phyloP scores from a whole-genome alignment of 2,888 invertebrate genomes.

The Taenaris catops region DNA sequence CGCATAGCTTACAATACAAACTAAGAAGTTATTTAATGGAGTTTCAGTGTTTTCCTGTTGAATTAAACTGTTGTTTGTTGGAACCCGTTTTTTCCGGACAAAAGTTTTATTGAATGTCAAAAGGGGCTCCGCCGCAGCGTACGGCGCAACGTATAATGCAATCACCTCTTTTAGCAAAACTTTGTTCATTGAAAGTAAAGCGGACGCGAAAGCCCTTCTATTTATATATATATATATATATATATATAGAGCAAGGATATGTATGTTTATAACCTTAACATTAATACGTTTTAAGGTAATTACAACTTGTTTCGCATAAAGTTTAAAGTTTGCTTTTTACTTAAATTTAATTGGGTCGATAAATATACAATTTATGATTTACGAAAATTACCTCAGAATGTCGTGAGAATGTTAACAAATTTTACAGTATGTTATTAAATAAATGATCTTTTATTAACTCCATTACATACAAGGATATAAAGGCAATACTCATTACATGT shows the following conservation, averaged over 20 bases:
- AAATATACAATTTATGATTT: too few relatives aligned
- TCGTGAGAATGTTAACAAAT: too few relatives aligned
- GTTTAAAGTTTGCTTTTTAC: too few relatives aligned
- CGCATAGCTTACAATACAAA: conserved; percentile 11
- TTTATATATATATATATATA: conserved; percentile 4
- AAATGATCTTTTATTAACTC: too few relatives aligned
- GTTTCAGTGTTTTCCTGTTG: conserved; percentile 12
- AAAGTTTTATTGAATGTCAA: conserved; percentile 22
- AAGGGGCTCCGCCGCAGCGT: conserved; percentile 15
- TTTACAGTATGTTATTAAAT: too few relatives aligned
- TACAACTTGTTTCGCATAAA: neutral
- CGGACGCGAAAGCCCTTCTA: conserved; percentile 6
- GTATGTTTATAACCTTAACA: conserved; percentile 8
- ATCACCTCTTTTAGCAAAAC: conserved; percentile 10
- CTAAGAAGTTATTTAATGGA: conserved; percentile 17
- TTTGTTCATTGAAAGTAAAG: conserved; percentile 13
- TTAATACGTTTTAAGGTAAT: neutral
- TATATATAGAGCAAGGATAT: conserved; percentile 9
- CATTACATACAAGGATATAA: too few relatives aligned
- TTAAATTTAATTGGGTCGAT: too few relatives aligned
- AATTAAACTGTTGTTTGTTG: conserved; percentile 19
- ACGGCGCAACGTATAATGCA: conserved; percentile 10
- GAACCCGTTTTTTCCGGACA: conserved; percentile 15
- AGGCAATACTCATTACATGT: too few relatives aligned
- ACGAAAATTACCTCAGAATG: too few relatives aligned